A percentile compares a stretch with the other conserved stretches of the same genome.
phyloP scores from a whole-genome alignment of 2,113 vertebrate species.

The Phodopus roborovskii region DNA sequence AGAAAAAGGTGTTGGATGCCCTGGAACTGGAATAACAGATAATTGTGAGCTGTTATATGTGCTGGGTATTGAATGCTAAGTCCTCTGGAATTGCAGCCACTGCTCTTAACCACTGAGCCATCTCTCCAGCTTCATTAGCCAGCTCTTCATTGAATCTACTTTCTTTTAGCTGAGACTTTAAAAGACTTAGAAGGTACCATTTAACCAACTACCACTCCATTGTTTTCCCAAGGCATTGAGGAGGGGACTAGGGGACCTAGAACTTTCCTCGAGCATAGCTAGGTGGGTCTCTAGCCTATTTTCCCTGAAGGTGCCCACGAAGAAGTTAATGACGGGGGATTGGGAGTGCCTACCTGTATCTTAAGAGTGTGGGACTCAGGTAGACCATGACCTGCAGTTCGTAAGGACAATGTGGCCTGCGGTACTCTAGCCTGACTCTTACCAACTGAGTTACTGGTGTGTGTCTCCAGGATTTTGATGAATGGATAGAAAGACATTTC shows the following conservation, averaged over 20 bases:
- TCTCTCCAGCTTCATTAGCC: neutral
- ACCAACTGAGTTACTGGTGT: neutral
- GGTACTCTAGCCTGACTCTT: neutral
- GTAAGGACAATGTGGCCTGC: neutral
- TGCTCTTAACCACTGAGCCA: neutral
- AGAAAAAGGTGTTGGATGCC: neutral
- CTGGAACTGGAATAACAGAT: neutral
- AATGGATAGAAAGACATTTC: constrained; percentile 16
- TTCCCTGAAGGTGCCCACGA: neutral
- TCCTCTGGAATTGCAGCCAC: neutral
- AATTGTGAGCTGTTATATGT: neutral
- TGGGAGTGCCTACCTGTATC: neutral
- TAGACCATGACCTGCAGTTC: neutral
- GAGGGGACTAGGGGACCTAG: neutral
- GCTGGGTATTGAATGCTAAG: neutral
- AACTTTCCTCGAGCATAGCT: neutral
- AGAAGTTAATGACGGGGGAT: neutral
- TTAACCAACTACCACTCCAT: neutral
- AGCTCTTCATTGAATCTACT: neutral
- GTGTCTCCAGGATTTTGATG: neutral
- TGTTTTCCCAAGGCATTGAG: neutral
- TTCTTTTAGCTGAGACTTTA: neutral
- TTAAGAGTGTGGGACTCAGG: neutral
- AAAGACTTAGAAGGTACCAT: neutral
- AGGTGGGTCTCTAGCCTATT: neutral